Evolutionary conservation across 2,113 vertebrate genomes (phyloP), one percentile per base, ranked within the genome.

Genomic region (Panthera leo): DNA sequence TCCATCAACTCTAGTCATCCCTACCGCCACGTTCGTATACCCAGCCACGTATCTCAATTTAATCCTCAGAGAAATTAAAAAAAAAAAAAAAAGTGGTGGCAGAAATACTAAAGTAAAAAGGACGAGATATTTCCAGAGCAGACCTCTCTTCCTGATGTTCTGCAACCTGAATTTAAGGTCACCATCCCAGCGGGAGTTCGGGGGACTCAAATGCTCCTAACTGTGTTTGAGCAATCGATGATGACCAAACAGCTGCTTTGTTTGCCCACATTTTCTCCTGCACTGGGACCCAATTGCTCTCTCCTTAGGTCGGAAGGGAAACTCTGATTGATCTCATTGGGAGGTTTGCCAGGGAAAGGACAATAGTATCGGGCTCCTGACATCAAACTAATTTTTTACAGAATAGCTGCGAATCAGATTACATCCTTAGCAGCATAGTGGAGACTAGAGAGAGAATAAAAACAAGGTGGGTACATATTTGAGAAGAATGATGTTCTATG

Each of bases 241-340:
- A 25, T 55, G 27, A 65, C 89, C 84, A 97, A 97, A 94, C 48
- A 95, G 84, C n/a, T 9, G 11, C 48, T 79, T n/a, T 83, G 34
- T 98, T 96, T 96, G 87, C 75, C 53, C 84, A 92, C 39, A 76
- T 53, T 95, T 67, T 83, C 76, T 94, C 67, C 67, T 85, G 79
- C 55, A 15, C 36, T 61, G 89, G 73, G 70, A 82, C 68, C 68
- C 48, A 45, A 42, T 2, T 79, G 36, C 45, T 65, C 45, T 97
- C 34, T 88, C 34, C 29, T 89, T 48, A 85, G 86, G 36, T 88
- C 34, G 88, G 65, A 53, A 80, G 58, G 51, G 78, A 89, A 90
- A 36, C n/a, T 82, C 58, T 95, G 90, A 95, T 71, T 94, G 80
- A 87, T 89, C 75, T 94, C 87, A 31, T 19, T 93, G 70, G 80